Percentiles rank a stretch among this genome's conserved stretches.
These are phyloP conservation scores for Sarcophaga rosellei DNA, from an alignment of 2,888 invertebrate species.

Conservation along the genomic window DNA sequence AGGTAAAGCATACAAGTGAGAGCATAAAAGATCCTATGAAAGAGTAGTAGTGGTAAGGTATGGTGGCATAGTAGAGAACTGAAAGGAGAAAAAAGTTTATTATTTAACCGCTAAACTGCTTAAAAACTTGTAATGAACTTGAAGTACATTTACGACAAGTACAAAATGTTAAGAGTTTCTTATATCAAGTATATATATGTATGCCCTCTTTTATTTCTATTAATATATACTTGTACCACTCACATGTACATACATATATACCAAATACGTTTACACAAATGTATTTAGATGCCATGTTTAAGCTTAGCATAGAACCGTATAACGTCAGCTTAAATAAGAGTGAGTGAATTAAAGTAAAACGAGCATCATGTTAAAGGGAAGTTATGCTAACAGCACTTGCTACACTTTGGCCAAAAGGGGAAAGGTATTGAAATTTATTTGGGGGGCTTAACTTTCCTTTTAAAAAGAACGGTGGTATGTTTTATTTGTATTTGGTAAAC, in stretches of 20 bases:
- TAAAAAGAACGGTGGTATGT: not conserved
- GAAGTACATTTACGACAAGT: slow-evolving; percentile 66
- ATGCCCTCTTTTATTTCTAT: not conserved
- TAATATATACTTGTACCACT: not conserved
- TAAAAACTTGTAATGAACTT: slow-evolving; percentile 72
- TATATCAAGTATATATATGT: slow-evolving; percentile 53
- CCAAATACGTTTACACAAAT: not conserved
- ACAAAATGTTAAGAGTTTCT: slow-evolving; percentile 63
- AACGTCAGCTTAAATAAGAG: not conserved
- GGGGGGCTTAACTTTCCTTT: not conserved
- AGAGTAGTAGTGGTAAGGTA: not conserved
- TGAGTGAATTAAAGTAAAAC: not conserved
- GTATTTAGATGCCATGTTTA: not conserved
- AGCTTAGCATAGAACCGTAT: not conserved
- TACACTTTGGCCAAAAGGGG: not conserved
- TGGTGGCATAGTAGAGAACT: not conserved
- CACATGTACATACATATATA: not conserved
- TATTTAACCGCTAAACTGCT: slow-evolving; percentile 72
- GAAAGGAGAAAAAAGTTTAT: slow-evolving; percentile 62
- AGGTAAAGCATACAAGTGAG: not conserved
- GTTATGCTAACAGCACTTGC: too few relatives aligned
- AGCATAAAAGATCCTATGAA: too few relatives aligned
- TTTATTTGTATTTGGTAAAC: slow-evolving; percentile 26
- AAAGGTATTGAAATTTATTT: not conserved
- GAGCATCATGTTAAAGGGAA: too few relatives aligned